Conservation (phyloP, 2,113 vertebrate species). For the Gobio gobio region DNA sequence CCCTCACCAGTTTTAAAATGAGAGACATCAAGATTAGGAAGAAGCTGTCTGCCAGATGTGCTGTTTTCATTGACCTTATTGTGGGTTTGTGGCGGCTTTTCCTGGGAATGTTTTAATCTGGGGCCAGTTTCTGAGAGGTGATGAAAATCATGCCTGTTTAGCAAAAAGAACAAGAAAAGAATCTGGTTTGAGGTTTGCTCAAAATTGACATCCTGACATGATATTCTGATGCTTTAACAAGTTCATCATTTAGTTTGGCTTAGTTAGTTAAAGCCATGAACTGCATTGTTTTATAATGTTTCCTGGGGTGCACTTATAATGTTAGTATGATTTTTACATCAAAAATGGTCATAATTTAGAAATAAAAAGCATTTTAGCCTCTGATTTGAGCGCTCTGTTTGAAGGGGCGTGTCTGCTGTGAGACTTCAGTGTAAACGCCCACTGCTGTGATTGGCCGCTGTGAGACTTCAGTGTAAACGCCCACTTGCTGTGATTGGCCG, state of each 20-base stretch:
- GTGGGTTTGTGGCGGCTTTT: slow-evolving; percentile 16
- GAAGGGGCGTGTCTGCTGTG: too few species aligned
- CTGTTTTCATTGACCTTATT: slow-evolving; percentile 44
- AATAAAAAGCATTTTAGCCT: too few species aligned
- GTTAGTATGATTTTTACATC: too few species aligned
- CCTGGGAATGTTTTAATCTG: neutral
- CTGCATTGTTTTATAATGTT: too few species aligned
- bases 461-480: too few species aligned
- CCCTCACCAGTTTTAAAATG: slow-evolving; percentile 31
- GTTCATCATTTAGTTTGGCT: neutral
- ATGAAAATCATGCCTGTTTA: neutral
- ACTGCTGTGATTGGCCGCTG: too few species aligned
- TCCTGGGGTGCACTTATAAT: too few species aligned
- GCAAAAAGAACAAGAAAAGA: neutral
- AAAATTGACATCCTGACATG: neutral
- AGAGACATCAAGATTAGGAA: slow-evolving; percentile 26
- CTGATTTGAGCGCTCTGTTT: too few species aligned
- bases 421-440: too few species aligned
- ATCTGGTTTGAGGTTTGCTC: neutral
- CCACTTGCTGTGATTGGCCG: too few species aligned
- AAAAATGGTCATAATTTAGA: too few species aligned
- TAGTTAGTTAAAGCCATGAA: neutral
- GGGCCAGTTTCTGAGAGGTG: neutral
- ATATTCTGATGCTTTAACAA: neutral
- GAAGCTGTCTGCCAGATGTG: slow-evolving; percentile 44